Evolutionary conservation across 1,140 invertebrate species (phyloP).

Genomic region (Tetragonula clypearis): DNA sequence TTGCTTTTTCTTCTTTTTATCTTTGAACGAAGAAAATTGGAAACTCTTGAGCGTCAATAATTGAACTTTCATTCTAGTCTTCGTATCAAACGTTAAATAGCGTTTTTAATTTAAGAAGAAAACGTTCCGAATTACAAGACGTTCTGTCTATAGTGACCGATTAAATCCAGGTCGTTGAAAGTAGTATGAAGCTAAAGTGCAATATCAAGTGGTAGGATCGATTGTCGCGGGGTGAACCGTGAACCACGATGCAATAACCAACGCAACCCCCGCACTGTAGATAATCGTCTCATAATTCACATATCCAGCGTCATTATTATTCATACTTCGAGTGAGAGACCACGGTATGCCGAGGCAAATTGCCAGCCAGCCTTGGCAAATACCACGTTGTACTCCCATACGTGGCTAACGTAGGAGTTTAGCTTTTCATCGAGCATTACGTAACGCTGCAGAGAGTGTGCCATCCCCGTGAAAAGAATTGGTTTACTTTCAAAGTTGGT

Average conservation of each 20-base stretch:
- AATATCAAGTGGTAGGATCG: slow-evolving; percentile 50
- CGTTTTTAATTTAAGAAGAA: no score
- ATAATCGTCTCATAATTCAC: slow-evolving; percentile 69
- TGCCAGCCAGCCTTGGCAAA: slow-evolving; percentile 56
- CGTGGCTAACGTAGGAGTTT: slow-evolving; percentile 40
- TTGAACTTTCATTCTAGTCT: no score
- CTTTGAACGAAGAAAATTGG: neutral
- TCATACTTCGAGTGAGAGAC: slow-evolving; percentile 64
- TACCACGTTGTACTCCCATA: slow-evolving; percentile 40
- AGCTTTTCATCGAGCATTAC: slow-evolving; percentile 58
- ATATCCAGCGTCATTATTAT: slow-evolving; percentile 66
- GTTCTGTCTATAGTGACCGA: neutral
- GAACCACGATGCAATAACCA: slow-evolving; percentile 56
- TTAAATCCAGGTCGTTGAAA: slow-evolving; percentile 28
- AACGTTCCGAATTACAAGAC: neutral
- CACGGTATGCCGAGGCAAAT: slow-evolving; percentile 61
- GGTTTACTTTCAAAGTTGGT: slow-evolving; percentile 59
- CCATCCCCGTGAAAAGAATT: slow-evolving; percentile 37
- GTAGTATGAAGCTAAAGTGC: slow-evolving; percentile 13
- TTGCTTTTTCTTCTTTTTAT: neutral
- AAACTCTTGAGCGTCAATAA: no score
- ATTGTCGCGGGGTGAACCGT: slow-evolving; percentile 33
- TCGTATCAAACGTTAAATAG: no score
- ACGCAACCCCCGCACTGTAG: slow-evolving; percentile 31
- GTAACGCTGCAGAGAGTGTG: slow-evolving; percentile 39